Conservation (phyloP, 2,113 vertebrate genomes). For the Peromyscus maniculatus region DNA sequence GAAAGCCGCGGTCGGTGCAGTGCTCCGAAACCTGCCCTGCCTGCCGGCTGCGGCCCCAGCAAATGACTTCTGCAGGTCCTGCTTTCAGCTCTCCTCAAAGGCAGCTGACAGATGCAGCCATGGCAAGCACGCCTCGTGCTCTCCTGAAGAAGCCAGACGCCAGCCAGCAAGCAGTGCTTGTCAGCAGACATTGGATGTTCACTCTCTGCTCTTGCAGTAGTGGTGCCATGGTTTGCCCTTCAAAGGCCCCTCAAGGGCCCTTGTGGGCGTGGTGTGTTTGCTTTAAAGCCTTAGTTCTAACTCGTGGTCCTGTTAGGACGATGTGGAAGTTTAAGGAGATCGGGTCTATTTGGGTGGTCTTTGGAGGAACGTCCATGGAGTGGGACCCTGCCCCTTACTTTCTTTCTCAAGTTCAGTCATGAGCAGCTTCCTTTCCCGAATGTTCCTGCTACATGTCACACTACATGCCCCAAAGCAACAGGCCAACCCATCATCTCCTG, state of each 20-base stretch:
- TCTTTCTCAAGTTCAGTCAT: background rate
- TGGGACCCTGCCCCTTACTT: no score
- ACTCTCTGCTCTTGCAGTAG: background rate
- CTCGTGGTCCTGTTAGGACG: background rate
- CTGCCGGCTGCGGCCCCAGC: background rate
- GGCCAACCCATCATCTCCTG: no score
- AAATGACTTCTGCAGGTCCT: background rate
- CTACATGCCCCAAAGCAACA: background rate
- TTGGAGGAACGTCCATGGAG: background rate
- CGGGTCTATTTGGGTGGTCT: background rate
- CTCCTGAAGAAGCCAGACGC: background rate
- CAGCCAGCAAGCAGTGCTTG: background rate
- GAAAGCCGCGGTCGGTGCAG: background rate
- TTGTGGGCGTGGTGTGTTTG: background rate
- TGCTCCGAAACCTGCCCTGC: background rate
- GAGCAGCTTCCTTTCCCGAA: background rate
- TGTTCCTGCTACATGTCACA: background rate
- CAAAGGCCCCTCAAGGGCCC: background rate
- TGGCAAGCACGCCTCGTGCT: background rate
- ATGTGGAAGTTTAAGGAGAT: background rate
- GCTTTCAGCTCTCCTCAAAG: background rate
- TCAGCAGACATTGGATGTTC: background rate
- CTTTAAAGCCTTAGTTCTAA: background rate
- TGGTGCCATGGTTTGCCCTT: background rate
- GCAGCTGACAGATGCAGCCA: background rate